phyloP scores from a whole-genome alignment of 2,888 invertebrate species.

The Venustoraphidia nigricollis region DNA sequence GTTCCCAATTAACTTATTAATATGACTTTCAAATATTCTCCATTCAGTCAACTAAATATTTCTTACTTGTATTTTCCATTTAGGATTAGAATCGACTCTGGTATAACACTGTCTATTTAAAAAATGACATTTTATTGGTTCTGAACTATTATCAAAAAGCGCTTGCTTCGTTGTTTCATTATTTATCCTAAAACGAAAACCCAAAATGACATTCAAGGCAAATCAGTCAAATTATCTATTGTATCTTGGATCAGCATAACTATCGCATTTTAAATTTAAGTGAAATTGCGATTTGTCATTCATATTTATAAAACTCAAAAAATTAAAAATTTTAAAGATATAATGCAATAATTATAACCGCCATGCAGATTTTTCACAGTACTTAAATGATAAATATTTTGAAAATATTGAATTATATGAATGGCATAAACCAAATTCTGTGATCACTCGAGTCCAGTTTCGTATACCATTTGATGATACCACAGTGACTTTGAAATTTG shows the following conservation, averaged over 20 bases:
- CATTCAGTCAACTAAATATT: background rate
- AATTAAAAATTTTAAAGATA: too few relatives aligned
- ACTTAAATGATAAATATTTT: conserved; percentile 31
- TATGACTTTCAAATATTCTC: conserved; percentile 1
- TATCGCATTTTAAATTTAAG: too few relatives aligned
- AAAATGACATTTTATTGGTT: conserved; percentile 25
- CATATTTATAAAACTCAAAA: background rate
- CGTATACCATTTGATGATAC: conserved; percentile 27
- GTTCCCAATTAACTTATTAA: too few relatives aligned
- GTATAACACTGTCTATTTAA: conserved; percentile 30
- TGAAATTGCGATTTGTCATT: too few relatives aligned
- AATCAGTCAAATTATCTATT: background rate
- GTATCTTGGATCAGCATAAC: too few relatives aligned
- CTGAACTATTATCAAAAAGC: conserved; percentile 5
- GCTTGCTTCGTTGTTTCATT: conserved; percentile 6
- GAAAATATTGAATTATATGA: conserved; percentile 43
- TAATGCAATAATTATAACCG: too few relatives aligned
- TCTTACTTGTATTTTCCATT: conserved; percentile 21
- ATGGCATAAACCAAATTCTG: conserved; percentile 49
- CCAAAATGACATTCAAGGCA: background rate
- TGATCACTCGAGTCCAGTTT: conserved; percentile 38
- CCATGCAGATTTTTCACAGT: background rate
- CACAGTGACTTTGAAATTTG: conserved; percentile 27
- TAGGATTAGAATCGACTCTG: conserved; percentile 27
- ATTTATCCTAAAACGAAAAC: conserved; percentile 3